phyloP scores from a whole-genome alignment of 2,888 invertebrate species.

The Volucella bombylans region DNA sequence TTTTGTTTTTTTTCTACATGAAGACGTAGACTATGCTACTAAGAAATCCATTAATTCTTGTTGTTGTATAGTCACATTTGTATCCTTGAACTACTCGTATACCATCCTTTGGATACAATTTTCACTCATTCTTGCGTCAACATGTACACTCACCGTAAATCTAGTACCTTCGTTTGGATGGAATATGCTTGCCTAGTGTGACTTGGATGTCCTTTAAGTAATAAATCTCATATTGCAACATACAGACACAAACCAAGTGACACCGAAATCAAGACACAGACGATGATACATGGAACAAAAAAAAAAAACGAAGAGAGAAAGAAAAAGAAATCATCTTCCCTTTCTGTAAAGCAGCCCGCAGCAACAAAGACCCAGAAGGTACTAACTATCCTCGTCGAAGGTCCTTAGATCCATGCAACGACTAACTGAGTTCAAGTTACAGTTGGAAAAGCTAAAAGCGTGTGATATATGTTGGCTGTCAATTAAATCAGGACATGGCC shows the following conservation, averaged over 20 bases:
- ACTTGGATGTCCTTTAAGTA: slow-evolving; percentile 57
- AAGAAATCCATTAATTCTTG: slow-evolving; percentile 31
- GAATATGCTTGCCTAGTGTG: slow-evolving; percentile 52
- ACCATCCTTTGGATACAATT: slow-evolving; percentile 28
- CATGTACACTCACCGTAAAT: slow-evolving; percentile 1
- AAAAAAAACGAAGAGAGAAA: neutral
- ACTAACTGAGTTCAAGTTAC: slow-evolving; percentile 52
- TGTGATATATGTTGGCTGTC: slow-evolving; percentile 77
- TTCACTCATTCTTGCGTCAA: slow-evolving; percentile 3
- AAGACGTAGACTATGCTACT: neutral
- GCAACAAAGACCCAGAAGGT: slow-evolving; percentile 13
- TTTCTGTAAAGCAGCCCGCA: slow-evolving; percentile 17
- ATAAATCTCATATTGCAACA: slow-evolving; percentile 69
- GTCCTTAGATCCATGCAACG: neutral
- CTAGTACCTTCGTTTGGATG: slow-evolving; percentile 26
- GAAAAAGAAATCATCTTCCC: neutral
- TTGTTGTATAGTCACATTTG: slow-evolving; percentile 4
- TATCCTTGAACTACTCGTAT: slow-evolving; percentile 14
- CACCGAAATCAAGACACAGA: slow-evolving; percentile 9
- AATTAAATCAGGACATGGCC: slow-evolving; percentile 81
- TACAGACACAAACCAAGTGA: neutral
- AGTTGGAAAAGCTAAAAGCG: slow-evolving; percentile 60
- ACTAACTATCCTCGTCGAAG: slow-evolving; percentile 11
- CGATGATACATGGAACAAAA: neutral
- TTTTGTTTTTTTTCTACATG: slow-evolving; percentile 21